Evolutionary conservation across 2,888 invertebrate species (phyloP).

Genomic region (Cepaea hortensis): DNA sequence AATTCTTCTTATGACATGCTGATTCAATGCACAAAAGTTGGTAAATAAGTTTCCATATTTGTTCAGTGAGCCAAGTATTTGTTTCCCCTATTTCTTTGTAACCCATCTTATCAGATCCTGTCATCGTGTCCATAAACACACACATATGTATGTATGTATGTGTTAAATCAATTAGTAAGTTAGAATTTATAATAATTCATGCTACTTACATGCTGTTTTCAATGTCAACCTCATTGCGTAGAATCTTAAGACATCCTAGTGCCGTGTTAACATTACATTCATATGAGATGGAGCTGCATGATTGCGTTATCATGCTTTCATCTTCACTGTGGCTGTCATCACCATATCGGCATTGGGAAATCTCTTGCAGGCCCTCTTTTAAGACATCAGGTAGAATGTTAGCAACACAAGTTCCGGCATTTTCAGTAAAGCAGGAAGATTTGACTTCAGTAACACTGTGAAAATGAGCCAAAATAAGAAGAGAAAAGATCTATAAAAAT

Average conservation of each 20-base stretch:
- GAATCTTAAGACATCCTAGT: not conserved
- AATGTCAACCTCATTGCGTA: not conserved
- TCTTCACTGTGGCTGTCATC: not conserved
- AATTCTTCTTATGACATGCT: no score
- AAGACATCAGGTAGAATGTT: not conserved
- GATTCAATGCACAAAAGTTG: no score
- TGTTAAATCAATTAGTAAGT: not conserved
- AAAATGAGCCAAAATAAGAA: not conserved
- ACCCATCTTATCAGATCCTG: no score
- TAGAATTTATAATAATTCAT: not conserved
- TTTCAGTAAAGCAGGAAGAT: slow-evolving; percentile 4
- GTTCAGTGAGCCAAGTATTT: no score
- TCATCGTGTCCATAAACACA: no score
- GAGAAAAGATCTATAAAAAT: not conserved
- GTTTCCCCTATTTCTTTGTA: no score
- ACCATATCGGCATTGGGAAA: slow-evolving; percentile 13
- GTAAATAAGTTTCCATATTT: no score
- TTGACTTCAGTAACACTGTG: slow-evolving; percentile 3
- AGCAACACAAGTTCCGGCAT: not conserved
- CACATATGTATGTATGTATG: no score
- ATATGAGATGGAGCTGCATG: not conserved
- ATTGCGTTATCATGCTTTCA: not conserved
- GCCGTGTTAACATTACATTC: slow-evolving; percentile 12
- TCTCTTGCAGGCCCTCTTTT: not conserved
- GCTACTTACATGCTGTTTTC: not conserved